Percentiles rank a stretch among this genome's conserved stretches.
phyloP scores from a whole-genome alignment of 2,888 invertebrate genomes.

The Chirona hameri region DNA sequence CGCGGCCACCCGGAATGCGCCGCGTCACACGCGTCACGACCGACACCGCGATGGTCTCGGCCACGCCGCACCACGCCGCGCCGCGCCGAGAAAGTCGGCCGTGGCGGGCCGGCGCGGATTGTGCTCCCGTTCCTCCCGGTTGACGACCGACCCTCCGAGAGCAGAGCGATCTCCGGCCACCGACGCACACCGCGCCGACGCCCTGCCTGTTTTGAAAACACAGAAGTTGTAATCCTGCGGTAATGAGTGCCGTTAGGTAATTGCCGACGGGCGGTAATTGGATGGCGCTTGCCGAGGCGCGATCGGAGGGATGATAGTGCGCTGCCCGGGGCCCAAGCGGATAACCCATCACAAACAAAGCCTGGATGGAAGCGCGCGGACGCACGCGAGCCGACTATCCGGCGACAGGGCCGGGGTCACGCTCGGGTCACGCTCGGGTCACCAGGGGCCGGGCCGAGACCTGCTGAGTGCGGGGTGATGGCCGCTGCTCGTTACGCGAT shows the following conservation, averaged over 20 bases:
- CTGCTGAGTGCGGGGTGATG: too few species aligned
- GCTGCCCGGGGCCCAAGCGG: not conserved
- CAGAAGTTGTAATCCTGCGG: slow-evolving; percentile 22
- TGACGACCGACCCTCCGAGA: not conserved
- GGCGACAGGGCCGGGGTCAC: not conserved
- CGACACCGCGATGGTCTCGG: not conserved
- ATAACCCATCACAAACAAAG: slow-evolving; percentile 22
- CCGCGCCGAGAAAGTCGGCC: not conserved
- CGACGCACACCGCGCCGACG: not conserved
- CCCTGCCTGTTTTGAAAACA: slow-evolving; percentile 24
- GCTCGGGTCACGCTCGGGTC: not conserved
- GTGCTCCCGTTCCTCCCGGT: not conserved
- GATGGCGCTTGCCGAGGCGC: not conserved
- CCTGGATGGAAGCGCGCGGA: not conserved
- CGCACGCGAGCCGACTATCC: not conserved
- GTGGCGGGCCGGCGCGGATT: not conserved
- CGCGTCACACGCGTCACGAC: too few species aligned
- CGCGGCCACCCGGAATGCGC: too few species aligned
- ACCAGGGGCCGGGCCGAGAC: too few species aligned
- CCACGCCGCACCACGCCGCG: not conserved
- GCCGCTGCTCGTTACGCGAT: not conserved
- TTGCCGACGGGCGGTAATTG: slow-evolving; percentile 9
- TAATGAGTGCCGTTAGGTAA: slow-evolving; percentile 28
- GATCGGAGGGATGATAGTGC: not conserved
- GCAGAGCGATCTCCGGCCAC: not conserved